phyloP scores from a whole-genome alignment of 1,140 invertebrate species.

The Drosophila novamexicana region DNA sequence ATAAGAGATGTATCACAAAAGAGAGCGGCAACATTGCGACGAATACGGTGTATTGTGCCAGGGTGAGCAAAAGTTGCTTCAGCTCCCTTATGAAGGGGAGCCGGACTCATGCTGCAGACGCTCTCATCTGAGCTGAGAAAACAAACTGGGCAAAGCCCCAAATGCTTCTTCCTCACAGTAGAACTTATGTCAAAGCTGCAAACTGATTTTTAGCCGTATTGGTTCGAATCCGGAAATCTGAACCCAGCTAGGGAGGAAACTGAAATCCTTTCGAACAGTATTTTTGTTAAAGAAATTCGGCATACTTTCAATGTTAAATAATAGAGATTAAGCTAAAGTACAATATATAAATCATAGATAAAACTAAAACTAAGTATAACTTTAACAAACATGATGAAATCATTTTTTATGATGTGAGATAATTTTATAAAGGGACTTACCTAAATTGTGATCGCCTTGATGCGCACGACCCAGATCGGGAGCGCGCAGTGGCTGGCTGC shows the following conservation, averaged over 20 bases:
- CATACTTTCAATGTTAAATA: neutral
- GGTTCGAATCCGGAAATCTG: neutral
- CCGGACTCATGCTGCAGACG: too few relatives aligned
- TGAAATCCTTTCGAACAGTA: too few relatives aligned
- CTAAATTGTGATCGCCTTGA: conserved; percentile 84
- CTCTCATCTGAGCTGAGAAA: too few relatives aligned
- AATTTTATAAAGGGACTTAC: conserved; percentile 50
- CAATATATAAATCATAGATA: conserved; percentile 11
- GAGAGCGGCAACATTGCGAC: too few relatives aligned
- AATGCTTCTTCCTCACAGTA: too few relatives aligned
- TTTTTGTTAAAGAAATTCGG: too few relatives aligned
- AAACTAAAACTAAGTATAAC: neutral
- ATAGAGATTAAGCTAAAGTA: conserved; percentile 12
- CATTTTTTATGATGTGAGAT: neutral
- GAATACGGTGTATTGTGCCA: too few relatives aligned
- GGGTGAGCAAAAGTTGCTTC: too few relatives aligned
- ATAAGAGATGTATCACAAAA: too few relatives aligned
- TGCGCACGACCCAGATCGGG: conserved; percentile 85
- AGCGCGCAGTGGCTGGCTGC: conserved; percentile 72
- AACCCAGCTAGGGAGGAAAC: too few relatives aligned
- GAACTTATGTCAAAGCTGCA: neutral
- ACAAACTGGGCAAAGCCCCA: too few relatives aligned
- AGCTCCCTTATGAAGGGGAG: too few relatives aligned
- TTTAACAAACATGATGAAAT: conserved; percentile 25
- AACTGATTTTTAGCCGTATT: neutral